A percentile compares a stretch with the other conserved stretches of the same genome.
These are phyloP conservation scores for Lasioglossum malachurum DNA, from an alignment of 2,888 invertebrate species.

Conservation along the genomic window DNA sequence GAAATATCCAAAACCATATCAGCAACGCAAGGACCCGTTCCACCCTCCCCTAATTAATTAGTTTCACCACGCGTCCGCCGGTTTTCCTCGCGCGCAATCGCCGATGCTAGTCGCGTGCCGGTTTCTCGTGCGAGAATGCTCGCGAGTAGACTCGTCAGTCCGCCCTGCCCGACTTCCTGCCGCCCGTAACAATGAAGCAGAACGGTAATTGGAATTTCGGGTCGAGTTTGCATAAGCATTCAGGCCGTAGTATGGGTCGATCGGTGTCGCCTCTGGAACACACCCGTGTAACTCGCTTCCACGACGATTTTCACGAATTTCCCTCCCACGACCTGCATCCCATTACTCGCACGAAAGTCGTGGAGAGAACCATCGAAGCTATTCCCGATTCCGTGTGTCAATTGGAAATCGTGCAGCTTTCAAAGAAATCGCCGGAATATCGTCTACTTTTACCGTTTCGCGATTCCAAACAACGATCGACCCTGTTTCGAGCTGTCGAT, in stretches of 20 bases:
- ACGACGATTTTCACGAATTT: not conserved
- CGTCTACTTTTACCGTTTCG: slow-evolving; percentile 26
- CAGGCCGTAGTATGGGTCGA: slow-evolving; percentile 53
- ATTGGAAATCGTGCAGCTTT: not conserved
- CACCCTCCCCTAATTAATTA: slow-evolving; percentile 57
- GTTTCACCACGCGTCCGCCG: slow-evolving; percentile 1
- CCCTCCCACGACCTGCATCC: not conserved
- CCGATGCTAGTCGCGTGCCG: slow-evolving; percentile 65
- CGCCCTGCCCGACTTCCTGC: slow-evolving; percentile 62
- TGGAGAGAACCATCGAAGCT: not conserved
- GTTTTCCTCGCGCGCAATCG: slow-evolving; percentile 41
- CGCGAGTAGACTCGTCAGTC: slow-evolving; percentile 54
- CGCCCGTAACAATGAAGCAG: slow-evolving; percentile 60
- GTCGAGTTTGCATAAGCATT: slow-evolving; percentile 75
- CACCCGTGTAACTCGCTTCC: not conserved
- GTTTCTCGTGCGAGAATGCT: slow-evolving; percentile 73
- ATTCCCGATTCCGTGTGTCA: not conserved
- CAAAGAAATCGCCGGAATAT: not conserved
- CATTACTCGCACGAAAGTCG: slow-evolving; percentile 4
- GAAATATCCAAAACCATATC: not conserved
- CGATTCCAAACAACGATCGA: not conserved
- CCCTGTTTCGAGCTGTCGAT: slow-evolving; percentile 32
- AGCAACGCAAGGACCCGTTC: slow-evolving; percentile 67
- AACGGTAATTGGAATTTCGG: slow-evolving; percentile 74
- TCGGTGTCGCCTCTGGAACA: slow-evolving; percentile 41